Percentiles rank a stretch among this genome's conserved stretches.
Evolutionary conservation across 2,113 vertebrate genomes (phyloP).

Genomic region (Syngnathus floridae): DNA sequence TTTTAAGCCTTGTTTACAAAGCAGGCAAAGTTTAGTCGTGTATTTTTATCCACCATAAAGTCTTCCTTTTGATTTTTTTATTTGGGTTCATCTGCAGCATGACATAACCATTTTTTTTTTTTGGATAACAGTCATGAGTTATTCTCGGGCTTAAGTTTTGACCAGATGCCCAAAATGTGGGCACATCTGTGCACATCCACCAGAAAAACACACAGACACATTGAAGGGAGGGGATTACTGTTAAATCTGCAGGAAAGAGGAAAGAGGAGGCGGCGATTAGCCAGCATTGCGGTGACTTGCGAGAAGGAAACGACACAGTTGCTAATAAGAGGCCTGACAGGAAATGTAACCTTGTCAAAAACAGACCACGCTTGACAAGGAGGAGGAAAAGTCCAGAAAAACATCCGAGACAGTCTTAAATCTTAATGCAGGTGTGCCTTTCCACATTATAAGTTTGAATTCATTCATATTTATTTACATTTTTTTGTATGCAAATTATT

Average conservation of each 20-base stretch:
- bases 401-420: neutral
- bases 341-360: slow-evolving; percentile 26
- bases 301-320: slow-evolving; percentile 9
- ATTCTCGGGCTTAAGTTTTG: slow-evolving; percentile 41
- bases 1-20: slow-evolving; percentile 23
- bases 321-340: slow-evolving; percentile 13
- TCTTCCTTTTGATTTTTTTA: slow-evolving; percentile 20
- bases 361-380: slow-evolving; percentile 11
- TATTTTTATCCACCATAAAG: slow-evolving; percentile 11
- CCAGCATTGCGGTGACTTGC: slow-evolving; percentile 12
- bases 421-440: neutral
- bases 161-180: slow-evolving; percentile 48
- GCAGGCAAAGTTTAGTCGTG: slow-evolving; percentile 5
- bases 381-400: neutral
- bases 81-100: slow-evolving; percentile 8
- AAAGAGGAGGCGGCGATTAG: slow-evolving; percentile 22
- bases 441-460: too few species aligned
- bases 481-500: too few species aligned
- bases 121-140: slow-evolving; percentile 34
- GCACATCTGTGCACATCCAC: slow-evolving; percentile 9
- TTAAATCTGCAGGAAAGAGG: slow-evolving; percentile 55
- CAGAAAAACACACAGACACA: slow-evolving; percentile 7
- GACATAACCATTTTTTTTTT: slow-evolving; percentile 24
- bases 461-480: too few species aligned
- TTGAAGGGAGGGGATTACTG: slow-evolving; percentile 56